Conservation (phyloP, 1,140 invertebrate species). For the Papilio polyxenes region DNA sequence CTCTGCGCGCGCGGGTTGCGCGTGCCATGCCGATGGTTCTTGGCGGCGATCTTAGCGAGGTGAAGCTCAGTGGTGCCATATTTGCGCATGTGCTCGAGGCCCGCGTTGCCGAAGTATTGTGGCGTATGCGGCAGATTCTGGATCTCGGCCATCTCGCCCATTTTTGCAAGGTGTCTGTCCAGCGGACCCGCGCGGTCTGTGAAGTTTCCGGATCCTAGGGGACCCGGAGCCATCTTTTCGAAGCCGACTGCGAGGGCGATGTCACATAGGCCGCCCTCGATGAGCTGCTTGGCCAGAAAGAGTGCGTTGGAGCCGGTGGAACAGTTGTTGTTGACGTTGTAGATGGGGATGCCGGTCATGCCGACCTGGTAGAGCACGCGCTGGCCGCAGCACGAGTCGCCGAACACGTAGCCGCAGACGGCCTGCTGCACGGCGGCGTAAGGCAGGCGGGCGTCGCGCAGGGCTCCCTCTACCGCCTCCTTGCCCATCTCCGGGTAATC, state of each 20-base stretch:
- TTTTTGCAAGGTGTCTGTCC: conserved; percentile 94
- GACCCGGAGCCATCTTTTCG: conserved; percentile 98
- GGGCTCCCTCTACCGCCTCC: conserved; percentile 94
- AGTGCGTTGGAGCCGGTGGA: conserved; percentile 97
- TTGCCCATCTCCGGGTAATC: conserved; percentile 98
- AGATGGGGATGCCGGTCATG: conserved; percentile 97
- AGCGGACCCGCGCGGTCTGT: conserved; percentile 95
- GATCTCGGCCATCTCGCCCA: conserved; percentile 91
- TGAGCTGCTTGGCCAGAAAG: conserved; percentile 93
- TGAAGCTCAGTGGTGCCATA: conserved; percentile 96
- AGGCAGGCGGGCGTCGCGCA: conserved; percentile 91
- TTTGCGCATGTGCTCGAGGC: conserved; percentile 97
- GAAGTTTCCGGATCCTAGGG: conserved; percentile 87
- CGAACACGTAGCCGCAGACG: conserved; percentile 96
- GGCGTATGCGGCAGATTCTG: conserved; percentile 91
- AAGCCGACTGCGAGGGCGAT: conserved; percentile 97
- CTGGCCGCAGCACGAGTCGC: conserved; percentile 98
- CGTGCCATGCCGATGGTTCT: conserved; percentile 97
- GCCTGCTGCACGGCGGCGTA: conserved; percentile 93
- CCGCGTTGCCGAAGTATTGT: conserved; percentile 98
- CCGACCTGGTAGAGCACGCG: conserved; percentile 96
- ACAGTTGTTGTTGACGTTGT: conserved; percentile 99
- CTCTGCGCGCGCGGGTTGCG: conserved; percentile 99
- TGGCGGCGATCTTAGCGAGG: conserved; percentile 98
- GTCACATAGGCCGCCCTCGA: conserved; percentile 92